Evolutionary conservation across 2,113 vertebrate species (phyloP).

Genomic region (Oreotrochilus melanogaster): DNA sequence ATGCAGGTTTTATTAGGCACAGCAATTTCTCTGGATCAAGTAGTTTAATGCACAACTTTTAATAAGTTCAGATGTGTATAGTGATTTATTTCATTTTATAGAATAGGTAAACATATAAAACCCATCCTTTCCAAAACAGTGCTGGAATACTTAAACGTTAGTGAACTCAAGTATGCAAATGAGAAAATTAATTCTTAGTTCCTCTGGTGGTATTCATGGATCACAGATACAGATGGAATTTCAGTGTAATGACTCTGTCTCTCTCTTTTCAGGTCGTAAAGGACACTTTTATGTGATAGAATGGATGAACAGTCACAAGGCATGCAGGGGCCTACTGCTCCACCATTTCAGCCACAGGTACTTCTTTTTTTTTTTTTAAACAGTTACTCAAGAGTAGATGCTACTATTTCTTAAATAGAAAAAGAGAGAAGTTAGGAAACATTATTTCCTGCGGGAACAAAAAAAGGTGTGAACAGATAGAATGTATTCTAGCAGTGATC

Average conservation of each 20-base stretch:
- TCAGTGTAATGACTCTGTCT: background rate
- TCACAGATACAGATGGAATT: background rate
- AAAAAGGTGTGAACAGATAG: background rate
- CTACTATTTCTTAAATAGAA: background rate
- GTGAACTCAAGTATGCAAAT: background rate
- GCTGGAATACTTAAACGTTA: background rate
- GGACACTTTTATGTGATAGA: slow-evolving; percentile 69
- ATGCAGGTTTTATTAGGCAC: background rate
- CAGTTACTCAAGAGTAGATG: background rate
- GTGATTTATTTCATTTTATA: background rate
- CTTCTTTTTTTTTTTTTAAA: background rate
- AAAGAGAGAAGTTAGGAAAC: background rate
- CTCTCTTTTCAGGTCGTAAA: slow-evolving; percentile 77
- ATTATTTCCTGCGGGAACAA: background rate
- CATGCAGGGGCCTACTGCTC: slow-evolving; percentile 85
- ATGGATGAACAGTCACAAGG: slow-evolving; percentile 94
- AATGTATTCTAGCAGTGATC: background rate
- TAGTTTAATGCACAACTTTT: background rate
- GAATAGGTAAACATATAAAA: background rate
- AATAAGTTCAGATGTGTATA: background rate
- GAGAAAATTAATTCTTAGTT: background rate
- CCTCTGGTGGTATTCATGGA: background rate
- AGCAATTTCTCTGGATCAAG: background rate
- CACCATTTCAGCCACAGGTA: slow-evolving; percentile 93
- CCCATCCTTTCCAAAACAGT: background rate